Percentiles rank a stretch among this genome's conserved stretches.
phyloP scores from a whole-genome alignment of 2,797 vertebrate species.

The Champsocephalus gunnari region DNA sequence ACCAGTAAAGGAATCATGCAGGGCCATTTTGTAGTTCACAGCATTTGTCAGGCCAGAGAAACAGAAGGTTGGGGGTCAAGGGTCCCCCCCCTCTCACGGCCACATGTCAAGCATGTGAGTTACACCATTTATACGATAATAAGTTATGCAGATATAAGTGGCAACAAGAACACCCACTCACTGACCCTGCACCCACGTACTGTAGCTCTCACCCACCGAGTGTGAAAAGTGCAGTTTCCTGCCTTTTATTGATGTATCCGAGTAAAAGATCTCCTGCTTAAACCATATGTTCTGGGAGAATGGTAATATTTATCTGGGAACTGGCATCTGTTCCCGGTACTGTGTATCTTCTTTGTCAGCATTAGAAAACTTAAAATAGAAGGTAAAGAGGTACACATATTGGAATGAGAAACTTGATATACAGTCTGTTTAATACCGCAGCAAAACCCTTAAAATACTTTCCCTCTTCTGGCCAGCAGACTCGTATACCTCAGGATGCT shows the following conservation, averaged over 20 bases:
- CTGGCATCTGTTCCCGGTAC: conserved; percentile 35
- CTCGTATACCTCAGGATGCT: conserved; percentile 45
- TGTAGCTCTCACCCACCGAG: conserved; percentile 29
- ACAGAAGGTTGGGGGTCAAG: conserved; percentile 46
- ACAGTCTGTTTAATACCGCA: conserved; percentile 53
- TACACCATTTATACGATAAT: conserved; percentile 40
- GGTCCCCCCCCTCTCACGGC: conserved; percentile 20
- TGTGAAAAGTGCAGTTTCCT: conserved; percentile 10
- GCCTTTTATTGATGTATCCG: conserved; percentile 17
- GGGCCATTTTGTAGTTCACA: conserved; percentile 66
- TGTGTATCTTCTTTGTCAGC: conserved; percentile 50
- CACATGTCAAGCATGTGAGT: conserved; percentile 17
- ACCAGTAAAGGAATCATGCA: conserved; percentile 57
- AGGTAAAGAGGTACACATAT: conserved; percentile 59
- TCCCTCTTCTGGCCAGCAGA: conserved; percentile 47
- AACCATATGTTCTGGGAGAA: conserved; percentile 22
- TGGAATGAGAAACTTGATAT: conserved; percentile 57
- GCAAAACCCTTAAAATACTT: conserved; percentile 57
- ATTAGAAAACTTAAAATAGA: conserved; percentile 51
- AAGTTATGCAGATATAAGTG: conserved; percentile 63
- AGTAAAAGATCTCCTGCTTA: conserved; percentile 28
- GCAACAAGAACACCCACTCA: conserved; percentile 51
- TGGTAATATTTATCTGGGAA: conserved; percentile 43
- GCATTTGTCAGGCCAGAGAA: conserved; percentile 63
- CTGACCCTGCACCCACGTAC: conserved; percentile 55